Percentiles rank a stretch among this genome's conserved stretches.
These are phyloP conservation scores for Nymphalis io DNA, from an alignment of 1,140 invertebrate genomes.

Conservation along the genomic window DNA sequence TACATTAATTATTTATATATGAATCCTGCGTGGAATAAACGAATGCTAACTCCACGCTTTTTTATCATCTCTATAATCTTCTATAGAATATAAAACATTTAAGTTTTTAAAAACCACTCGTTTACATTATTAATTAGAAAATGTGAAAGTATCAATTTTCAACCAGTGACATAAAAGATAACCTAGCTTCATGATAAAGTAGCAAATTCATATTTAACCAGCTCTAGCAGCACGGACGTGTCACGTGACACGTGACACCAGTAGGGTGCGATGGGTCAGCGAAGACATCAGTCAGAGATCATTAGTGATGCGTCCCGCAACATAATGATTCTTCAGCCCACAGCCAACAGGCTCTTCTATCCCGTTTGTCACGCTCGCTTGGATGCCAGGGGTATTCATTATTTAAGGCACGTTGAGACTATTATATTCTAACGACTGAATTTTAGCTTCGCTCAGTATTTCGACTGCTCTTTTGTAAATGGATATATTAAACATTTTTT, in stretches of 20 bases:
- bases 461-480: neutral
- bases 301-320: constrained; percentile 28
- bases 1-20: too few relatives aligned
- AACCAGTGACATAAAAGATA: neutral
- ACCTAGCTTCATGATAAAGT: neutral
- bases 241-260: constrained; percentile 3
- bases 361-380: constrained; percentile 32
- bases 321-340: constrained; percentile 28
- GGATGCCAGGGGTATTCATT: constrained; percentile 22
- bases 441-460: neutral
- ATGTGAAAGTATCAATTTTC: neutral
- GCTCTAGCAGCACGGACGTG: neutral
- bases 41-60: too few relatives aligned
- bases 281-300: constrained; percentile 33
- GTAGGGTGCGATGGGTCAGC: constrained; percentile 25
- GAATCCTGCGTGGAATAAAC: too few relatives aligned
- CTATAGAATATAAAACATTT: too few relatives aligned
- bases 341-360: constrained; percentile 11
- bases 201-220: constrained; percentile 2
- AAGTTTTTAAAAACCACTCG: too few relatives aligned
- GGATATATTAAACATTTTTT: too few relatives aligned
- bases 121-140: too few relatives aligned
- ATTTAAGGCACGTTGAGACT: constrained; percentile 30
- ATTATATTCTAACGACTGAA: constrained; percentile 29
- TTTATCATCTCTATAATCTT: too few relatives aligned